Conservation (phyloP, 2,113 vertebrate species). For the Athene noctua region DNA sequence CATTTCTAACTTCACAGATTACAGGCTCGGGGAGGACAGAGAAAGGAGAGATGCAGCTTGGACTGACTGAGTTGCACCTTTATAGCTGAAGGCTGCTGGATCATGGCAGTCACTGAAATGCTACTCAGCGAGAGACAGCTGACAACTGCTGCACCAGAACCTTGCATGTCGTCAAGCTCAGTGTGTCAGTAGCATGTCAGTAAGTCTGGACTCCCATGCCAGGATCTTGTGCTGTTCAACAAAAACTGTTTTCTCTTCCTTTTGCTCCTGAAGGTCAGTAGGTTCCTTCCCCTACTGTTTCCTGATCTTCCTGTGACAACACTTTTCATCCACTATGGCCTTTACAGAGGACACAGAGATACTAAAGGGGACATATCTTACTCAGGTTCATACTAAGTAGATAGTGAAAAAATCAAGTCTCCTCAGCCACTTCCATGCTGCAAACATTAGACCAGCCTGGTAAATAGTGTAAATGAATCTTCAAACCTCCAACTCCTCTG, state of each 20-base stretch:
- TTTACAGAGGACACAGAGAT: not conserved
- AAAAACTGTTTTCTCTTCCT: not conserved
- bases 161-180: not conserved
- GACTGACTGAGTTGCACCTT: not conserved
- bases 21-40: not conserved
- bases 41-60: not conserved
- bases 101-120: not conserved
- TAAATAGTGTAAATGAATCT: not conserved
- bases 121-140: not conserved
- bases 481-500: not conserved
- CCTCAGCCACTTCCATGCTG: not conserved
- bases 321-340: not conserved
- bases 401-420: not conserved
- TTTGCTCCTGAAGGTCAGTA: not conserved
- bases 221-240: not conserved
- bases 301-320: not conserved
- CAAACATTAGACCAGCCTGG: not conserved
- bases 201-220: not conserved
- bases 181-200: rapidly evolving
- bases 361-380: not conserved
- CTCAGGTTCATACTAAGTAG: not conserved
- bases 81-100: not conserved
- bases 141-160: not conserved
- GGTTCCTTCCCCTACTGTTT: not conserved
- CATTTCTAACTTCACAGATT: rapidly evolving